Base-by-base conservation (phyloP, 2,888 invertebrate species). In the Limenitis arthemis region DNA sequence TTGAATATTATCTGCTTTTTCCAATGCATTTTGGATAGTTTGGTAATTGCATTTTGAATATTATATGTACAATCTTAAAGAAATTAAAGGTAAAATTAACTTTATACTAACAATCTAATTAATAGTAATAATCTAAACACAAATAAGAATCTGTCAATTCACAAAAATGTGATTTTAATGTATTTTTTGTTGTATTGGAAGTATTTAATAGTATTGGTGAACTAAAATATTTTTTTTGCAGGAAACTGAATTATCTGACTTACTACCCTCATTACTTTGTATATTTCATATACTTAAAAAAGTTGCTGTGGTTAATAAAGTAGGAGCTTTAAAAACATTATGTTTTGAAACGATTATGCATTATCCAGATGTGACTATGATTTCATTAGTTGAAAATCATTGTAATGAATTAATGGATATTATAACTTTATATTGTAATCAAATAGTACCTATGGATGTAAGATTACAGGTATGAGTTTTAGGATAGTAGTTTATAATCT, bases 31-130 rank as follows among this genome's bases (percentile, higher is more conserved):
- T 48, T 66, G 60, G 28, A 81, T 56, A 29, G 54, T 53, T 39
- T 62, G 58, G 55, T 73, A 77, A 53, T 68, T 63, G 44, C 51
- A 64, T 66, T 31, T 51, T 81, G 40, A 68, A 67, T 32, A 64
- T 77, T 11, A 63, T 80, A 12, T 51, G 60, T 40, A 56, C 58
- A n/a, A 61, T 81, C 34, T 47, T 78, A 32, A 67, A 66, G 9
- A 76, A 72, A 68, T 58, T 71, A 8, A 64, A 75, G 73, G 84
- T 84, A 69, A 58, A 49, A 49, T 40, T 43, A 41, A 36, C 6
- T 28, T 46, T 33, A 32, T 38, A 39, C 30, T n/a, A n/a, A n/a
- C n/a, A n/a, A n/a, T n/a, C n/a, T n/a, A n/a, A n/a, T n/a, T n/a
- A n/a, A n/a, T n/a, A n/a, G n/a, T n/a, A n/a, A n/a, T n/a, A n/a